Conservation (phyloP, 2,797 vertebrate genomes). For the Trachurus trachurus region DNA sequence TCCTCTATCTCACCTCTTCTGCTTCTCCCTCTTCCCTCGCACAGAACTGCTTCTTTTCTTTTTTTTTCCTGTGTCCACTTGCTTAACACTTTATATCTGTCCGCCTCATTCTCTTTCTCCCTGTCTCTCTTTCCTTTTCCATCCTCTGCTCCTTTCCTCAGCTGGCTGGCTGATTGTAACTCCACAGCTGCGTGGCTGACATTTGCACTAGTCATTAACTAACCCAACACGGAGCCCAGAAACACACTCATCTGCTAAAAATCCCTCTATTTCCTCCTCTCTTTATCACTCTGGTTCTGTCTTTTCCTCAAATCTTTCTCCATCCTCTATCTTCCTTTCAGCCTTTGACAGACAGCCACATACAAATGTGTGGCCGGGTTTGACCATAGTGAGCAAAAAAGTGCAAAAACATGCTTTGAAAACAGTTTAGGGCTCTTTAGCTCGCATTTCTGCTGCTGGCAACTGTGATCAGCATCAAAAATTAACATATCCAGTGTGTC, state of each 20-base stretch:
- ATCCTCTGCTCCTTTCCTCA: conserved; percentile 68
- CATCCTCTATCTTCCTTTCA: not conserved
- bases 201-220: conserved; percentile 82
- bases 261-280: conserved; percentile 67
- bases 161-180: conserved; percentile 77
- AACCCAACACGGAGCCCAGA: conserved; percentile 75
- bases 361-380: conserved; percentile 36
- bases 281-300: conserved; percentile 28
- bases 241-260: conserved; percentile 74
- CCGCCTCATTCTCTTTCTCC: conserved; percentile 47
- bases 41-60: conserved; percentile 51
- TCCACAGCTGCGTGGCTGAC: conserved; percentile 78
- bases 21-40: conserved; percentile 47
- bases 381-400: conserved; percentile 47
- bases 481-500: not conserved
- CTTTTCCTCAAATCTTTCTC: conserved; percentile 6
- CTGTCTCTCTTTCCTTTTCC: conserved; percentile 27
- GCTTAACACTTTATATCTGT: conserved; percentile 67
- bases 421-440: conserved; percentile 4
- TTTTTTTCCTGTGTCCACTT: conserved; percentile 22
- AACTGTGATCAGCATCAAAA: not conserved
- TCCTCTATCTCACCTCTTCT: conserved; percentile 69
- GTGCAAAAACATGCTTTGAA: not conserved
- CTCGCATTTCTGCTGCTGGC: not conserved
- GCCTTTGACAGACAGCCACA: conserved; percentile 22